A percentile compares a stretch with the other conserved stretches of the same genome.
phyloP scores from a whole-genome alignment of 2,797 vertebrate species.

The Bradypus variegatus region DNA sequence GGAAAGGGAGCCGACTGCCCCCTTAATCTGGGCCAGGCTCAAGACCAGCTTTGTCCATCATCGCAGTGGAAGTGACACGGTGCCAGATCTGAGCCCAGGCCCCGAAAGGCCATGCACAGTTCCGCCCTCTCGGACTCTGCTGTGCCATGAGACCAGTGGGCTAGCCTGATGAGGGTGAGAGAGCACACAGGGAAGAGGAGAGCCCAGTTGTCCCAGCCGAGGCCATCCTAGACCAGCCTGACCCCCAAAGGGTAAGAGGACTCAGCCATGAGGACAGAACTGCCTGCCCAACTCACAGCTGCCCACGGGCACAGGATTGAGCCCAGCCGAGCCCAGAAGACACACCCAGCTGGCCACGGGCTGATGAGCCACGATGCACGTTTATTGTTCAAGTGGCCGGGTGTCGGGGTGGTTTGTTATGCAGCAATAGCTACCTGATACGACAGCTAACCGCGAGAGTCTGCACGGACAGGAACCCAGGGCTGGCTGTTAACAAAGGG shows the following conservation, averaged over 20 bases:
- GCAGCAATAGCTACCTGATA: neutral
- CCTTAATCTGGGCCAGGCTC: rapidly evolving
- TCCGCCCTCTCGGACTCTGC: no score
- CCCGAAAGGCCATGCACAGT: rapidly evolving
- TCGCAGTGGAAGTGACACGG: rapidly evolving
- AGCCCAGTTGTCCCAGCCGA: rapidly evolving
- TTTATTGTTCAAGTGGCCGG: no score
- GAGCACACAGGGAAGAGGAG: neutral
- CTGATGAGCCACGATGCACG: neutral
- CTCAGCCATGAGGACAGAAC: neutral
- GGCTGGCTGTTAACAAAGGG: rapidly evolving
- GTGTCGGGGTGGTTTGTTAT: neutral
- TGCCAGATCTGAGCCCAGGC: neutral
- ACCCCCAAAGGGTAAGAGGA: no score
- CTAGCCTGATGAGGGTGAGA: neutral
- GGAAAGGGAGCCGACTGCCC: rapidly evolving
- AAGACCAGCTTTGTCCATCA: neutral
- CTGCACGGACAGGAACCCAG: rapidly evolving
- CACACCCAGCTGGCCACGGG: neutral
- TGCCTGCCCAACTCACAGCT: neutral
- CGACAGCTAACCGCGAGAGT: rapidly evolving
- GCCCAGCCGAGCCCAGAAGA: neutral
- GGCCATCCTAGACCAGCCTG: neutral
- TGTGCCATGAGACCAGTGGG: rapidly evolving
- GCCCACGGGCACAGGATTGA: neutral